Evolutionary conservation across 2,113 vertebrate genomes (phyloP).

Genomic region (Sinosuthora webbiana): DNA sequence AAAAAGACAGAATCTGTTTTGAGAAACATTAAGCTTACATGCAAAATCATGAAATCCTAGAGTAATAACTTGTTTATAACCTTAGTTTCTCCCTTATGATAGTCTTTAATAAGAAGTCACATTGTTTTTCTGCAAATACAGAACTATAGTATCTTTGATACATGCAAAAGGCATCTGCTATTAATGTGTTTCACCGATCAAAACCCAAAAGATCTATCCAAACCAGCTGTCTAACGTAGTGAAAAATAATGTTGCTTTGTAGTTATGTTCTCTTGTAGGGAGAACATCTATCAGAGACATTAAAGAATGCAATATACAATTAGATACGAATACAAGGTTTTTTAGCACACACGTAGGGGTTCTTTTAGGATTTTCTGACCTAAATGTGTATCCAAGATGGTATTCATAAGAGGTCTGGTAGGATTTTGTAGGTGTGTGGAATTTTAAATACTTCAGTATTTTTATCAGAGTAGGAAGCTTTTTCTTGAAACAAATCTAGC

Average conservation of each 20-base stretch:
- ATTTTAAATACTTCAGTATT: neutral
- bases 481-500: neutral
- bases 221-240: neutral
- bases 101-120: neutral
- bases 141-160: neutral
- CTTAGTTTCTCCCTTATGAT: slow-evolving; percentile 42
- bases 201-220: neutral
- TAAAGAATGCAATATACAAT: neutral
- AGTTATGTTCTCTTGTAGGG: neutral
- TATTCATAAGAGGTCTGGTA: neutral
- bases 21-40: slow-evolving; percentile 41
- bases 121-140: neutral
- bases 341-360: neutral
- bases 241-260: neutral
- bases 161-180: neutral
- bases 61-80: slow-evolving; percentile 50
- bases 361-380: neutral
- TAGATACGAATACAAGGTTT: neutral
- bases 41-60: slow-evolving; percentile 35
- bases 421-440: neutral
- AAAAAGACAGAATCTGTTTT: slow-evolving; percentile 36
- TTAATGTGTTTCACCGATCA: neutral
- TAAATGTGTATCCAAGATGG: neutral
- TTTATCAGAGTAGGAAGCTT: neutral
- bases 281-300: neutral